Base-by-base conservation (phyloP, 2,113 vertebrate genomes). In the Anas platyrhynchos region DNA sequence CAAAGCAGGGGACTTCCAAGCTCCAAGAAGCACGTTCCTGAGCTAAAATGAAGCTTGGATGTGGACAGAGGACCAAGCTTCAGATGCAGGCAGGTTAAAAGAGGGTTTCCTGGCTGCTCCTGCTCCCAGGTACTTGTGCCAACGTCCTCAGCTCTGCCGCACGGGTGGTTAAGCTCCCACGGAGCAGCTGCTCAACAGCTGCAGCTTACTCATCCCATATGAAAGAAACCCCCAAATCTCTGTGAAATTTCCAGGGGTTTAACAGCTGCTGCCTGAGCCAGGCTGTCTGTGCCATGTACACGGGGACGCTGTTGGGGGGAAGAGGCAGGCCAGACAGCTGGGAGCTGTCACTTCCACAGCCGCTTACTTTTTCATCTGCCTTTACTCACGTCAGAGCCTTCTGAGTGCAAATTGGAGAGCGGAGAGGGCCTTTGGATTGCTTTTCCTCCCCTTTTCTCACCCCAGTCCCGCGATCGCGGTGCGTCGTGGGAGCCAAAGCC, bases 201-300 rank as follows among this genome's bases (percentile, higher is more conserved):
- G 96, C 95, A 78, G 52, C 43, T 91, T 84, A 67, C 66, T 46
- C 92, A 84, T 78, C 83, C 6, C 3, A 72, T 92, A 93, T 96
- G 94, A 97, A 97, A 96, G 96, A 72, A 92, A 43, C 29, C 43
- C 80, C 80, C 93, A 95, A 96, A 93, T 88, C 95, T 65, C 86
- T 96, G 96, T 97, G 95, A 96, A 96, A 96, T 97, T 96, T 97
- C 95, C 96, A 96, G 95, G 83, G 96, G 96, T 97, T 97, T 43
- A 71, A 78, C 96, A 97, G 96, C 96, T 97, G 96, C 43, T 88
- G 80, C 86, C 50, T 92, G 92, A 97, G 96, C 95, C 95, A 72
- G 94, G 95, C 95, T 96, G 96, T 93, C 96, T 95, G 94, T 94
- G 86, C 77, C 94, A 82, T 71, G 21, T 68, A 50, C 25, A 75